These are phyloP conservation scores for Cheilosia soror DNA, from an alignment of 2,888 invertebrate genomes.

Conservation along the genomic window DNA sequence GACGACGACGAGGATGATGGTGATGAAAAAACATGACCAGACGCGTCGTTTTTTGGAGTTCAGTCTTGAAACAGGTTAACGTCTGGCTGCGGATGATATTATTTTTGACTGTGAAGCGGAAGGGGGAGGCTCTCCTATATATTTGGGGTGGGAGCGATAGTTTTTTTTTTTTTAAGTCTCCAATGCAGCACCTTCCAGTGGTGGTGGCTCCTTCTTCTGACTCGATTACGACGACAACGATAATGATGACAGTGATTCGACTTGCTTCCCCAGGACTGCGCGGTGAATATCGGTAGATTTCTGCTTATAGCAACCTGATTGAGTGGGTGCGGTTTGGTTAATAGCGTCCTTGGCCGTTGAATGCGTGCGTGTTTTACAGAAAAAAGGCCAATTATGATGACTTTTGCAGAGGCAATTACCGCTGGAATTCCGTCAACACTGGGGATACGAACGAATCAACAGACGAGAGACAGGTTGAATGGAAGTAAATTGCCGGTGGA, in stretches of 20 bases:
- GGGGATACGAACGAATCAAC: conserved; percentile 6
- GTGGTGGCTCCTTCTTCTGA: conserved; percentile 26
- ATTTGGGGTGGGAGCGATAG: conserved; percentile 52
- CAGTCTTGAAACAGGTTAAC: conserved; percentile 66
- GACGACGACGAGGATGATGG: conserved; percentile 3
- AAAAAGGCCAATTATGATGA: conserved; percentile 61
- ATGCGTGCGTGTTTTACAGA: conserved; percentile 45
- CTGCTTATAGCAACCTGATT: conserved; percentile 15
- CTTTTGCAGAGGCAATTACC: conserved; percentile 67
- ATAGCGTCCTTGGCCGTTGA: conserved; percentile 68
- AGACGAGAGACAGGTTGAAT: conserved; percentile 54
- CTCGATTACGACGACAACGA: conserved; percentile 37
- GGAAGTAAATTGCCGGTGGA: conserved; percentile 31
- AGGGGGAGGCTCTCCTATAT: conserved; percentile 26
- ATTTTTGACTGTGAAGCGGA: conserved; percentile 28
- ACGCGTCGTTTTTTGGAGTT: conserved; percentile 62
- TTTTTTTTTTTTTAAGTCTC: conserved; percentile 26
- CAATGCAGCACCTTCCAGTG: neutral
- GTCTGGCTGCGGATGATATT: conserved; percentile 67
- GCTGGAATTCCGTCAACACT: conserved; percentile 67
- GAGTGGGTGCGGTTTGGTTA: conserved; percentile 71
- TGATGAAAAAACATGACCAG: conserved; percentile 68
- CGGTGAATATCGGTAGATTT: conserved; percentile 16
- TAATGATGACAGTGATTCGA: conserved; percentile 72
- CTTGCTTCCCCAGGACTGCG: conserved; percentile 26